Evolutionary conservation across 2,888 invertebrate genomes (phyloP).

Genomic region (Chaetogeoica ovagalla): DNA sequence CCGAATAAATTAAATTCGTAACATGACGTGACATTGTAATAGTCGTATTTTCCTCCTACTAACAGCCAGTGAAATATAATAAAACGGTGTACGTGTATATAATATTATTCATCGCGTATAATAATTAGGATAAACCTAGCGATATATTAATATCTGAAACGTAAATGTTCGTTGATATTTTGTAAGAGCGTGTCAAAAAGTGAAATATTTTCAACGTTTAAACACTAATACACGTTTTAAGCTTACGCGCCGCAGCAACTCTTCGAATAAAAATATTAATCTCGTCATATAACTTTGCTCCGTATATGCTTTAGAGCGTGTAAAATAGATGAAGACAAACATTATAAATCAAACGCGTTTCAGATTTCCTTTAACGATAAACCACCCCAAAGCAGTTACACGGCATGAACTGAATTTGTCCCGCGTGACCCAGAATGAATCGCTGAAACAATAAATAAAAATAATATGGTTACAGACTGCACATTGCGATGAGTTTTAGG

Average conservation of each 20-base stretch:
- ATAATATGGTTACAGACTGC: slow-evolving; percentile 40
- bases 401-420: slow-evolving; percentile 41
- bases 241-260: not conserved
- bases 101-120: too few species aligned
- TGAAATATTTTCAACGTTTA: slow-evolving; percentile 13
- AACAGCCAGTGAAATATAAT: too few species aligned
- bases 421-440: slow-evolving; percentile 43
- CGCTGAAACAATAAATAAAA: slow-evolving; percentile 46
- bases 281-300: slow-evolving; percentile 36
- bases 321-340: slow-evolving; percentile 43
- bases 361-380: slow-evolving; percentile 47
- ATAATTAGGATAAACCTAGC: too few species aligned
- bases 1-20: too few species aligned
- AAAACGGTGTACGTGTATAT: too few species aligned
- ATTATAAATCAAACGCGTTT: slow-evolving; percentile 35
- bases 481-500: slow-evolving; percentile 40
- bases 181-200: not conserved
- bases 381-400: slow-evolving; percentile 30
- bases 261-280: slow-evolving; percentile 36
- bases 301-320: slow-evolving; percentile 46
- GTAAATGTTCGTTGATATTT: not conserved
- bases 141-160: not conserved
- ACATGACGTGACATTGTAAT: too few species aligned
- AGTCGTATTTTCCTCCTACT: too few species aligned
- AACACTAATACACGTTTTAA: slow-evolving; percentile 14